Base-by-base conservation (phyloP, 2,888 invertebrate genomes). In the Brachyopa scutellaris region DNA sequence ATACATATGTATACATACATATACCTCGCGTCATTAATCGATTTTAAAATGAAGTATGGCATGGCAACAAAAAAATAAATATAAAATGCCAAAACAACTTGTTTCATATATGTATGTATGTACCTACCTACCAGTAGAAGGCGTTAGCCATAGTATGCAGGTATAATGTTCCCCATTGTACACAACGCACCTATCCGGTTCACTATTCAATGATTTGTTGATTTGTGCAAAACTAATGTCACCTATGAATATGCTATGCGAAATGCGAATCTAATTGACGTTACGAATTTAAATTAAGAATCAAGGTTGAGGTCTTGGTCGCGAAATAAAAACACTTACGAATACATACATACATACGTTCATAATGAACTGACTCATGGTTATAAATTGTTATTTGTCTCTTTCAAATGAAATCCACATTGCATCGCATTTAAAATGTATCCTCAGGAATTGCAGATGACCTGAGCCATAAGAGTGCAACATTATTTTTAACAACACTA, bases 401-500 rank as follows among this genome's bases (percentile, higher is more conserved):
- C 15, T 9, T 40, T 17, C 2, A 8, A 0, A 8, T 13, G 1
- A 36, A 36, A 3, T n/a, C n/a, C n/a, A n/a, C n/a, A n/a, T n/a
- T n/a, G n/a, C n/a, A n/a, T n/a, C n/a, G n/a, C n/a, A n/a, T n/a
- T n/a, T n/a, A n/a, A n/a, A n/a, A n/a, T n/a, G n/a, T n/a, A n/a
- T n/a, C n/a, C n/a, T n/a, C n/a, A n/a, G n/a, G n/a, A n/a, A n/a
- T n/a, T n/a, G n/a, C n/a, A n/a, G n/a, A n/a, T n/a, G n/a, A n/a
- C n/a, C n/a, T n/a, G n/a, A n/a, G n/a, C n/a, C n/a, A n/a, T n/a
- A n/a, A n/a, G n/a, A n/a, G n/a, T n/a, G n/a, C n/a, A 70, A 57
- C 70, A 70, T 26, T 11, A 70, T 49, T 62, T 11, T 29, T 62
- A 62, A 77, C 77, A 77, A 11, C 77, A 19, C 70, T 62, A 70